Base-by-base conservation (phyloP, 2,797 vertebrate genomes). In the Macroramphosus scolopax region DNA sequence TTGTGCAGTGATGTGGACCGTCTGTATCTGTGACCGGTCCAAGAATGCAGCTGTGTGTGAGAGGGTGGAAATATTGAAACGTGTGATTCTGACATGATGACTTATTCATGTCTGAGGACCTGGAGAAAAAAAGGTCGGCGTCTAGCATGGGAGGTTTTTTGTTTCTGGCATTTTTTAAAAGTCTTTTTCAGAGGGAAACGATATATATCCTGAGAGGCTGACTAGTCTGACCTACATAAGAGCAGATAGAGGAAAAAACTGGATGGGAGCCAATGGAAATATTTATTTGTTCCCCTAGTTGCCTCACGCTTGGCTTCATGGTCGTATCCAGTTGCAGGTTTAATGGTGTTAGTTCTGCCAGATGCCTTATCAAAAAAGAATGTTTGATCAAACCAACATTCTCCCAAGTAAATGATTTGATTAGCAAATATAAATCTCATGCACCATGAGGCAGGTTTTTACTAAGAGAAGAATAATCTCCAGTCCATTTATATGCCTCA, bases 171-270 rank as follows among this genome's bases (percentile, higher is more conserved):
- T 61, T 81, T 80, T 77, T 58, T 70, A 55, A 52, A 63, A n/a
- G n/a, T n/a, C 63, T 55, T 66, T 60, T 57, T 77, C 43, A 44
- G 32, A 77, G 76, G 52, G 72, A 70, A 77, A 63, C 50, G 42
- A 66, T 71, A 53, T 84, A 66, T 71, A 53, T 84, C 49, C 61
- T 59, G 65, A 74, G 71, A 55, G 46, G 34, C 49, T 64, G 51
- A 75, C 54, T 55, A 42, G 50, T 67, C 62, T 86, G 85, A 88
- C 81, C 80, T 85, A 85, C 68, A 83, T 87, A 80, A 48, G 36
- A 73, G 48, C 44, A 75, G 68, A 78, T 72, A 66, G 43, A 58
- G 35, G 41, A 74, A 57, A n/a, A 63, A 44, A 6, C 32, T 80
- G 77, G 69, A 57, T 8, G 11, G 11, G 34, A 59, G 77, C 69